Evolutionary conservation across 2,888 invertebrate genomes (phyloP), one percentile per base, ranked within the genome.

Genomic region (Lasioglossum zephyrum): DNA sequence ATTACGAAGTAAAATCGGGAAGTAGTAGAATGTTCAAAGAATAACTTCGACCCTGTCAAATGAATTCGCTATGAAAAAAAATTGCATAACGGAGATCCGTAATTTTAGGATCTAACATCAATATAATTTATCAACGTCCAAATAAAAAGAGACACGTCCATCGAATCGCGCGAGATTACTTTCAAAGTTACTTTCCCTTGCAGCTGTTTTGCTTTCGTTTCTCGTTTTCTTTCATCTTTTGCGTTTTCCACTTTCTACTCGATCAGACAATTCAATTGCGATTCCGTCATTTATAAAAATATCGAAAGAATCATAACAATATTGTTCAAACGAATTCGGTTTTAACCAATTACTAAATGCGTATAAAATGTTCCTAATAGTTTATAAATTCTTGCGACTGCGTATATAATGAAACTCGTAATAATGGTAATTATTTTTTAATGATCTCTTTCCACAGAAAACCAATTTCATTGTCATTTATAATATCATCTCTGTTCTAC

Each of bases 221-320:
- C 18, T 49, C 39, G 66, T 66, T 79, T 49, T 66, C 18, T 18
- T 63, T 31, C 18, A 16, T 36, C 31, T 18, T 31, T 31, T 3
- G 18, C 69, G 69, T 69, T 69, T 18, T 22, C 39, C 47, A 63
- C 66, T 79, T 49, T 66, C 47, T 22, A 69, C 41, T 26, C 66
- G 26, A 74, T 26, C n/a, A 47, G 39, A 2, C 74, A 16, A 41
- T 31, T 31, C 49, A 8, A 18, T 39, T 47, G 16, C 36, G 47
- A 3, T 39, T n/a, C 57, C 3, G 57, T n/a, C 11, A 4, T 22
- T 22, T 66, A 31, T 66, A 53, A 53, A 22, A 11, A 36, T 39
- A 39, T 22, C 39, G 18, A 36, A 36, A 2, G 63, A 8, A 36
- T 31, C 31, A 1, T 31, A 26, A 18, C 8, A 63, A 36, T 26